These are phyloP conservation scores for Acanthurus leucopareius DNA, from an alignment of 2,797 vertebrate genomes.

Conservation along the genomic window DNA sequence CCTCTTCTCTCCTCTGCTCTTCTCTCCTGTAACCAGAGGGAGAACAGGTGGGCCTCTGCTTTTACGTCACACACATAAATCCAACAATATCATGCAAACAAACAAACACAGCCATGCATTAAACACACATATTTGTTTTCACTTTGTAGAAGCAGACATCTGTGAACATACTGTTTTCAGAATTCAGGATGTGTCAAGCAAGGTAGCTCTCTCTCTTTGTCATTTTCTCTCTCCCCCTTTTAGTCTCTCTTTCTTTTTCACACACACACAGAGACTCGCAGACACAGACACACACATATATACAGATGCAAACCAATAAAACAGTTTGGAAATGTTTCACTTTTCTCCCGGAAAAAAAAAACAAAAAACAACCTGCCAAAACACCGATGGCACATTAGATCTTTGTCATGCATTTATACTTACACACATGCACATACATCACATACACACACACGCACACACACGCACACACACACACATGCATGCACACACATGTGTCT, in stretches of 20 bases:
- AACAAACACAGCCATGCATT: background rate
- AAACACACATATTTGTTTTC: slow-evolving; percentile 40
- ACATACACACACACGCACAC: slow-evolving; percentile 28
- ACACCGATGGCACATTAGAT: slow-evolving; percentile 53
- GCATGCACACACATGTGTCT: slow-evolving; percentile 21
- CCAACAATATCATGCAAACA: slow-evolving; percentile 11
- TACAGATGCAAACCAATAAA: slow-evolving; percentile 13
- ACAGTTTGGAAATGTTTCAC: slow-evolving; percentile 49
- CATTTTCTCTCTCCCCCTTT: background rate
- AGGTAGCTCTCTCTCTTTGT: slow-evolving; percentile 30
- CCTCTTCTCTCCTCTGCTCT: background rate
- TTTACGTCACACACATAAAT: slow-evolving; percentile 15
- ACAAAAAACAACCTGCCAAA: slow-evolving; percentile 68
- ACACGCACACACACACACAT: slow-evolving; percentile 17
- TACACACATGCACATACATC: slow-evolving; percentile 16
- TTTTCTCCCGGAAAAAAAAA: slow-evolving; percentile 37
- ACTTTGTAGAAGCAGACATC: slow-evolving; percentile 31
- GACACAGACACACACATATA: slow-evolving; percentile 11
- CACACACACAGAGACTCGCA: background rate
- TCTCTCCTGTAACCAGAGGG: slow-evolving; percentile 24
- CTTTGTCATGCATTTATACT: slow-evolving; percentile 57
- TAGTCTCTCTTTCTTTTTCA: background rate
- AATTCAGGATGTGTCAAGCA: slow-evolving; percentile 29
- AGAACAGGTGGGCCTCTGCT: slow-evolving; percentile 40
- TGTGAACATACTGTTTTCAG: slow-evolving; percentile 32